Base-by-base conservation (phyloP, 2,888 invertebrate species). In the Dendrolimus houi region DNA sequence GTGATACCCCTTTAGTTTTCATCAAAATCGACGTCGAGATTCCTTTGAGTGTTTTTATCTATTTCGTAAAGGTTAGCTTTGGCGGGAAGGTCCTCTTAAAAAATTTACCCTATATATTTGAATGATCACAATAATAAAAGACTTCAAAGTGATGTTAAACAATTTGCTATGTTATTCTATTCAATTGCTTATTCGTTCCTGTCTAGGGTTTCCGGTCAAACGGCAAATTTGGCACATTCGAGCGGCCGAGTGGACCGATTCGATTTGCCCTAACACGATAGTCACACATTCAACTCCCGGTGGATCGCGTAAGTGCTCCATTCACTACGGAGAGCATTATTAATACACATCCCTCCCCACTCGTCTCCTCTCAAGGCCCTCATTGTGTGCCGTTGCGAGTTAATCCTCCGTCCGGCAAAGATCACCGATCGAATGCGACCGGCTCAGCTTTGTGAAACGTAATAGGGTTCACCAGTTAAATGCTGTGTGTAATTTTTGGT, bases 401-500 rank as follows among this genome's bases (percentile, higher is more conserved):
- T 86, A 88, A 87, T 89, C 87, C 87, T 75, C 75, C 77, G 80
- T 77, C 81, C 83, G 77, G 82, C 84, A 83, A 83, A 85, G 87
- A 87, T 85, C 85, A 78, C 73, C 80, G 80, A 81, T 83, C 85
- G 85, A 84, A 81, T 71, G 76, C 82, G 79, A 75, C 80, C 81
- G 75, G 79, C 78, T 83, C 83, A 79, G 85, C 84, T 85, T 84
- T 84, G 81, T 82, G 81, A 78, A 79, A 79, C 79, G 81, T 85
- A 85, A 85, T 85, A 82, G 85, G 85, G 83, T 84, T 84, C 81
- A 77, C 79, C 79, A 68, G 81, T 84, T 86, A 83, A 87, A 88
- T 84, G 83, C 81, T 71, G 84, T 85, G 78, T 85, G 85, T 87
- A 87, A 89, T 89, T 87, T 87, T 88, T 85, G 87, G 87, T 89